Evolutionary conservation across 2,113 vertebrate genomes (phyloP), one percentile per base, ranked within the genome.

Genomic region (Eleginops maclovinus): DNA sequence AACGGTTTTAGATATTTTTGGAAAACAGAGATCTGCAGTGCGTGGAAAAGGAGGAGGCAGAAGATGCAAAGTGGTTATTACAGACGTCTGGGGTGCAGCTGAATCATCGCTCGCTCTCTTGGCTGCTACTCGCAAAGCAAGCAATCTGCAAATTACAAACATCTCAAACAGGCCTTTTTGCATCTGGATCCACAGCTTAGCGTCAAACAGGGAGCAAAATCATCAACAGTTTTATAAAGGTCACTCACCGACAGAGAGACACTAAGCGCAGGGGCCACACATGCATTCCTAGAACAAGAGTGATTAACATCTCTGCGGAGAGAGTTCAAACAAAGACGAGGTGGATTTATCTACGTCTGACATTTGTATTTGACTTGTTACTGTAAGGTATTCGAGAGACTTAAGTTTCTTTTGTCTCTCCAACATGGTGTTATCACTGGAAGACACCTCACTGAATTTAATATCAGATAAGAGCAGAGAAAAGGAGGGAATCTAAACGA

Each of bases 11-110:
- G 82, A 81, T 89, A 79, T 88, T 87, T 88, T 69, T 79, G 80
- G 79, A 83, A 76, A 75, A 41, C 60, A 28, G 77, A 82, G 66
- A 68, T 76, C 68, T 86, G 88, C 85, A 76, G 60, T 73, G 84
- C 69, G 51, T 65, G 78, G 65, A 81, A 78, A 72, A 72, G 72
- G 51, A 79, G 73, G 79, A 72, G 67, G 79, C 82, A 72, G 64
- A 75, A 88, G 82, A 87, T 82, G 78, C 77, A 83, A 87, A 77
- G 83, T 49, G 75, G 75, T 83, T 82, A 85, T 89, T 77, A 80
- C 65, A 79, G 84, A 83, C 65, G 67, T 83, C 74, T 84, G 24
- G 72, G 24, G 69, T 58, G 64, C 75, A 79, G 89, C 85, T 85
- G 88, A 92, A 78, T 92, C 88, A 91, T 80, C 55, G 62, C 76